Base-by-base conservation (phyloP, 2,888 invertebrate genomes). In the Scotopteryx bipunctaria region DNA sequence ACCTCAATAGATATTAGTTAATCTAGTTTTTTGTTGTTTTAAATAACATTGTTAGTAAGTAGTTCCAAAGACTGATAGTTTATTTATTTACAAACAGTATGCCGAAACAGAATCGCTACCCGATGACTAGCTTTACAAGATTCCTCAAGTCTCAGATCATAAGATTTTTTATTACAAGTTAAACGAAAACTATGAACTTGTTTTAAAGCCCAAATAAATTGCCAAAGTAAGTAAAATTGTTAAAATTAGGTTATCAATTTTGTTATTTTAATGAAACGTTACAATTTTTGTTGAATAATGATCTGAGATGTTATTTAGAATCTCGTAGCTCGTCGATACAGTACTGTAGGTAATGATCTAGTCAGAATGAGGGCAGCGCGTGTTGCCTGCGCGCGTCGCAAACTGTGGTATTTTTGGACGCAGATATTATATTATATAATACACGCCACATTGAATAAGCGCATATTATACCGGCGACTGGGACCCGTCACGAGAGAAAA, bases 341-440 rank as follows among this genome's bases (percentile, higher is more conserved):
- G 14, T 47, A 40, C 42, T 43, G 14, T 37, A 19, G 32, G 9
- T 27, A 31, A 45, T 41, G 13, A 19, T 61, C 61, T 61, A 61
- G 61, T 61, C 59, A 59, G 58, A 56, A 48, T 37, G 13, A n/a
- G 50, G 33, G 38, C 56, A 45, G 45, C 17, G 15, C 32, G 36
- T 5, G 5, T 8, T 2, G 37, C 38, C 40, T 48, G 63, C 47
- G 50, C 13, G 32, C 31, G 66, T 54, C 57, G 67, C 73, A 76
- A 76, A 71, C 78, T 78, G 78, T 76, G 75, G 72, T 74, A 54
- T 46, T 54, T n/a, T 49, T 49, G 56, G 29, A 55, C 56, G 54
- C 56, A 41, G 47, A 41, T 21, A 61, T n/a, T n/a, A n/a, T n/a
- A n/a, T n/a, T n/a, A n/a, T n/a, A n/a, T n/a, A n/a, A n/a, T n/a